Conservation (phyloP, 1,140 invertebrate species). For the Pteromalus puparum region DNA sequence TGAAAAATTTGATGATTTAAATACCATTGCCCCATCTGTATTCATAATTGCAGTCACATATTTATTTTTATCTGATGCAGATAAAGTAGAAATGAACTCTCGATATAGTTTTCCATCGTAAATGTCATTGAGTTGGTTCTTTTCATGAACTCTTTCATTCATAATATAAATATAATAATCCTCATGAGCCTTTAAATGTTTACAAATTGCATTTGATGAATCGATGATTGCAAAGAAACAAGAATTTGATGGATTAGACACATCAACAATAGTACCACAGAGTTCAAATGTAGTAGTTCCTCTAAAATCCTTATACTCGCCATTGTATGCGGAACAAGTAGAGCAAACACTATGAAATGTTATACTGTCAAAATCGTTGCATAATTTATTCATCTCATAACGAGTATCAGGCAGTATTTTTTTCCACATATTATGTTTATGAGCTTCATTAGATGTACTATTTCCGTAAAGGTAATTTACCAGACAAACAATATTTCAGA, state of each 20-base stretch:
- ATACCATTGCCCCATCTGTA: not conserved
- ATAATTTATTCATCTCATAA: not conserved
- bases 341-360: slow-evolving; percentile 9
- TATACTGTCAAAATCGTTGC: not conserved
- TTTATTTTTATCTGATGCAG: not conserved
- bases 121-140: not conserved
- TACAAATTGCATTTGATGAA: not conserved
- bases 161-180: not conserved
- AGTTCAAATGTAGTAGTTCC: not conserved
- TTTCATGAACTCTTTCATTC: slow-evolving; percentile 64
- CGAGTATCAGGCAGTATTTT: not conserved
- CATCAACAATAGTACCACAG: not conserved
- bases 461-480: too few species aligned
- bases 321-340: not conserved
- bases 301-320: not conserved
- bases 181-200: not conserved
- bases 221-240: not conserved
- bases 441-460: not conserved
- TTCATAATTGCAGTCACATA: not conserved
- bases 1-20: slow-evolving; percentile 5
- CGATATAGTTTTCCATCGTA: not conserved
- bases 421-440: not conserved
- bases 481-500: too few species aligned
- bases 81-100: not conserved
- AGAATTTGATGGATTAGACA: not conserved